phyloP scores from a whole-genome alignment of 2,888 invertebrate genomes.

The Leptothorax acervorum region DNA sequence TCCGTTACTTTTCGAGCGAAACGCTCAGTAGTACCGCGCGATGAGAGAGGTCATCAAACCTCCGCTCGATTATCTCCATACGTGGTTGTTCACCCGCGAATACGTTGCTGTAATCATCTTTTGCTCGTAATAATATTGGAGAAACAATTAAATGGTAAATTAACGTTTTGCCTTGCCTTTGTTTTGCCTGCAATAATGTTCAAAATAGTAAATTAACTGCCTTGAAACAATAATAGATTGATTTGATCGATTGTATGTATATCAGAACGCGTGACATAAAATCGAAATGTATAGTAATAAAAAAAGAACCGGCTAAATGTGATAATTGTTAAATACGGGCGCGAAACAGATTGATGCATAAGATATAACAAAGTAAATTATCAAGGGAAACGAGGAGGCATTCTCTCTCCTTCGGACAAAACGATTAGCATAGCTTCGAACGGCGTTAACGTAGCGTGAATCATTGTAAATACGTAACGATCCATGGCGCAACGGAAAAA shows the following conservation, averaged over 20 bases:
- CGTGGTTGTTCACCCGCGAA: neutral
- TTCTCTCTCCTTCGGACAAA: neutral
- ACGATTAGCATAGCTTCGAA: conserved; percentile 4
- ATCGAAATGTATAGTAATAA: neutral
- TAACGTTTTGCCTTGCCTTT: neutral
- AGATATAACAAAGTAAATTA: neutral
- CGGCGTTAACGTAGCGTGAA: conserved; percentile 11
- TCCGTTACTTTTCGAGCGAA: conserved; percentile 35
- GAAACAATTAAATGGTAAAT: neutral
- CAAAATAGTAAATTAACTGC: neutral
- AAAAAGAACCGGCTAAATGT: neutral
- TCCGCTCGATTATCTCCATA: neutral
- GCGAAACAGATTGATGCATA: neutral
- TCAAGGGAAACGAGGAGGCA: conserved; percentile 9
- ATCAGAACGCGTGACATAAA: neutral
- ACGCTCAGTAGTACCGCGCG: neutral
- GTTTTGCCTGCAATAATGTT: neutral
- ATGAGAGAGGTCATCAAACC: conserved; percentile 32
- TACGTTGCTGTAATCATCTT: neutral
- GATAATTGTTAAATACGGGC: neutral
- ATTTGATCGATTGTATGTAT: neutral
- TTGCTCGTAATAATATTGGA: neutral
- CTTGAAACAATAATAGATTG: neutral
- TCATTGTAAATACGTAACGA: conserved; percentile 15
- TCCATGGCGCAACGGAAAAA: neutral